Conservation (phyloP, 2,888 invertebrate species). For the Podabrus alpinus region DNA sequence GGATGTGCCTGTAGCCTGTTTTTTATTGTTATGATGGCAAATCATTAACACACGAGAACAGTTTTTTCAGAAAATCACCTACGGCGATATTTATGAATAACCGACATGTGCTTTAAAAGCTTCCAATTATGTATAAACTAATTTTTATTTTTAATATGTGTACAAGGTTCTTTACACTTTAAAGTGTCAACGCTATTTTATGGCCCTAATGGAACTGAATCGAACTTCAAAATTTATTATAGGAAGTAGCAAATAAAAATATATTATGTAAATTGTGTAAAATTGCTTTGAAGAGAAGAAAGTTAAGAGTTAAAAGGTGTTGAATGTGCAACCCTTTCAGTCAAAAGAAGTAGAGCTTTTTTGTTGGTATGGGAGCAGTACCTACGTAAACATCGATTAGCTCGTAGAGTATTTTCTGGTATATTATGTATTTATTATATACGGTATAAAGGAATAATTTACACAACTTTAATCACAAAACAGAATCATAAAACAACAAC, state of each 20-base stretch:
- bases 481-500: background rate
- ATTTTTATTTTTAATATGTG: no score
- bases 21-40: no score
- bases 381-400: background rate
- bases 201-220: background rate
- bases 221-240: background rate
- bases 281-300: background rate
- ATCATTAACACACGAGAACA: no score
- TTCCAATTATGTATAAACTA: no score
- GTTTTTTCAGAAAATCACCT: no score
- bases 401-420: background rate
- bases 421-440: background rate
- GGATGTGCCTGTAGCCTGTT: no score
- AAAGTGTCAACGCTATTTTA: background rate
- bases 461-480: background rate
- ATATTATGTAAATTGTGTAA: background rate
- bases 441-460: background rate
- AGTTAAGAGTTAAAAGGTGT: background rate
- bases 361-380: background rate
- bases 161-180: no score
- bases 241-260: background rate
- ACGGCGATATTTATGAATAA: no score
- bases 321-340: background rate
- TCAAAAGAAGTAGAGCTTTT: background rate
- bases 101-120: no score